phyloP scores from a whole-genome alignment of 2,888 invertebrate genomes.

The Lomographa bimaculata region DNA sequence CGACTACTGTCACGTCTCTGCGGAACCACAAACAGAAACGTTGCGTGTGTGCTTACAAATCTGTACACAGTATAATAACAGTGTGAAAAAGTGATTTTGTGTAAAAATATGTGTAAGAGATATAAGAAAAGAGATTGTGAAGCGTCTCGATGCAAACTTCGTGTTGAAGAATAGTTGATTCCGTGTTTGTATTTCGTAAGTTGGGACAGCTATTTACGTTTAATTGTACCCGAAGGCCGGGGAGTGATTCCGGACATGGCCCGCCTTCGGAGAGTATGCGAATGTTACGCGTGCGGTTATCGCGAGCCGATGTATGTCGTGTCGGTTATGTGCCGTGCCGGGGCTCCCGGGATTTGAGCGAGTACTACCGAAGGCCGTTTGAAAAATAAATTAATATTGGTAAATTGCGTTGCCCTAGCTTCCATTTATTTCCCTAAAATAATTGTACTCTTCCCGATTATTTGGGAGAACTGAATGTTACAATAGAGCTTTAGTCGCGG shows the following conservation, averaged over 20 bases:
- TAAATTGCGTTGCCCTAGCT: slow-evolving; percentile 5
- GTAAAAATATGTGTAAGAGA: slow-evolving; percentile 32
- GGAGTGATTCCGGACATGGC: slow-evolving; percentile 19
- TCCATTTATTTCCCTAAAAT: slow-evolving; percentile 2
- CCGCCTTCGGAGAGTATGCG: slow-evolving; percentile 40
- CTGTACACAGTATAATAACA: slow-evolving; percentile 30
- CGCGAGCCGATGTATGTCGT: slow-evolving; percentile 55
- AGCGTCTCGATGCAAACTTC: slow-evolving; percentile 40
- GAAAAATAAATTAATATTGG: too few relatives aligned
- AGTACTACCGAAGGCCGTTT: too few relatives aligned
- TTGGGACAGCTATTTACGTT: slow-evolving; percentile 65
- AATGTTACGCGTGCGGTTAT: slow-evolving; percentile 42
- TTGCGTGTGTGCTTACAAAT: slow-evolving; percentile 28
- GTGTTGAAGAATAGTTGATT: slow-evolving; percentile 66
- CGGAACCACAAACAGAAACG: slow-evolving; percentile 4
- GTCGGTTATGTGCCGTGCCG: slow-evolving; percentile 29
- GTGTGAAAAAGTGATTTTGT: slow-evolving; percentile 36
- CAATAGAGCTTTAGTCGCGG: too few relatives aligned
- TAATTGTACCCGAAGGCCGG: slow-evolving; percentile 32
- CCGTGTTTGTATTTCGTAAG: slow-evolving; percentile 76
- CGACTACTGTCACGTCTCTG: too few relatives aligned
- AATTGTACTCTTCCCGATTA: neutral
- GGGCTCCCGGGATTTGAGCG: too few relatives aligned
- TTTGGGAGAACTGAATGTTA: neutral
- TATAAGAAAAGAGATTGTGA: slow-evolving; percentile 31